Base-by-base conservation (phyloP, 2,888 invertebrate species). In the Meteorus colon region DNA sequence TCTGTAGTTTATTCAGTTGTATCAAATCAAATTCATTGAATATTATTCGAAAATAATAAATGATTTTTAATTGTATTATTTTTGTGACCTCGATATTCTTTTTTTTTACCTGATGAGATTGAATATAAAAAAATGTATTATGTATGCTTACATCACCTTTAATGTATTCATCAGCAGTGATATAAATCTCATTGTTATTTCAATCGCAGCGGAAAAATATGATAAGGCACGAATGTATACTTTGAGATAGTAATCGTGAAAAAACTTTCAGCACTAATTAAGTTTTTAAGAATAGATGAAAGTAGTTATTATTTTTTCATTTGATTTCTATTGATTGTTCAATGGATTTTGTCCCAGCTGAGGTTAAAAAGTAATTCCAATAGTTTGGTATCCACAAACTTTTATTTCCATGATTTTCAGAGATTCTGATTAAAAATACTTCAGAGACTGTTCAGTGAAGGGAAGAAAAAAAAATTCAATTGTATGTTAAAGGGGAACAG, bases 151-250 rank as follows among this genome's bases (percentile, higher is more conserved):
- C 16, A 4, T 48, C 48, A 6, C 16, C n/a, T 48, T 48, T 16
- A 48, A 48, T 48, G 14, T 16, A 48, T 48, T 48, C n/a, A 48
- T 48, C 48, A n/a, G 16, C 48, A 48, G 5, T n/a, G 48, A 48
- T 48, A 48, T n/a, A n/a, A 48, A 48, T 48, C 48, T 48, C 48
- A 48, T 48, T 48, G 48, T 48, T 48, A 48, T n/a, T 48, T 48
- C 48, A n/a, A 48, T 48, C 48, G 4, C 48, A 4, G 16, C n/a
- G n/a, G n/a, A 48, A 24, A 14, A 48, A 16, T 14, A n/a, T 48
- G 48, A 48, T 48, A 48, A 48, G 48, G n/a, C 48, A 48, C n/a
- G 48, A 14, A 48, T 48, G n/a, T 16, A 48, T n/a, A 48, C 48
- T 48, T n/a, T n/a, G 14, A 1, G 48, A 48, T 48, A n/a, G 14